Evolutionary conservation across 2,888 invertebrate species (phyloP).

Genomic region (Eucriotettix oculatus): DNA sequence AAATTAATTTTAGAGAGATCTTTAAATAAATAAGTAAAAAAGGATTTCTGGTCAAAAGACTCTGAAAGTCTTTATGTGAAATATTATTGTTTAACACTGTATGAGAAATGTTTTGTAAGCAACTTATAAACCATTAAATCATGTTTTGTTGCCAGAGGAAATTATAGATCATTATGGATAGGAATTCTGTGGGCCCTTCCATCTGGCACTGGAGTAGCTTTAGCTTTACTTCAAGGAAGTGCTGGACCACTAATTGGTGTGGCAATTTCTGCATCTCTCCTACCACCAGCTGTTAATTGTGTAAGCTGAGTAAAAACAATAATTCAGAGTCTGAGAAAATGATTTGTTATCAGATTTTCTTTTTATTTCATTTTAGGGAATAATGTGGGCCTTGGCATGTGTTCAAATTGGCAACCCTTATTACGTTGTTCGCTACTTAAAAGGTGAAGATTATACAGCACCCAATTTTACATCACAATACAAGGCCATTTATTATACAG

Average conservation of each 20-base stretch:
- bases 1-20: too few relatives aligned
- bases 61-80: too few relatives aligned
- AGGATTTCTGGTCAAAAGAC: too few relatives aligned
- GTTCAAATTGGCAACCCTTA: conserved; percentile 52
- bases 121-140: background rate
- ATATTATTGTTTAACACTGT: conserved; percentile 8
- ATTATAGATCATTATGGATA: conserved; percentile 57
- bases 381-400: conserved; percentile 56
- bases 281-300: conserved; percentile 75
- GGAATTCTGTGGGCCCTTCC: conserved; percentile 57
- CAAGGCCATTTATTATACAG: conserved; percentile 35
- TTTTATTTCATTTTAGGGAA: conserved; percentile 31
- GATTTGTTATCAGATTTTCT: background rate
- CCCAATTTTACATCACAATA: conserved; percentile 25
- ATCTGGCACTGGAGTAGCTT: conserved; percentile 64
- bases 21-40: too few relatives aligned
- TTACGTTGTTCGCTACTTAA: conserved; percentile 50
- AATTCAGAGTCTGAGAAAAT: background rate
- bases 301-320: conserved; percentile 32
- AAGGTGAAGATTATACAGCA: conserved; percentile 43
- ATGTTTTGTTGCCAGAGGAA: conserved; percentile 34
- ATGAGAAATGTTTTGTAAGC: background rate
- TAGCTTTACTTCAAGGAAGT: conserved; percentile 71
- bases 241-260: conserved; percentile 74
- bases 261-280: conserved; percentile 72